Evolutionary conservation across 2,113 vertebrate species (phyloP), one percentile per base, ranked within the genome.

Genomic region (Hipposideros armiger): DNA sequence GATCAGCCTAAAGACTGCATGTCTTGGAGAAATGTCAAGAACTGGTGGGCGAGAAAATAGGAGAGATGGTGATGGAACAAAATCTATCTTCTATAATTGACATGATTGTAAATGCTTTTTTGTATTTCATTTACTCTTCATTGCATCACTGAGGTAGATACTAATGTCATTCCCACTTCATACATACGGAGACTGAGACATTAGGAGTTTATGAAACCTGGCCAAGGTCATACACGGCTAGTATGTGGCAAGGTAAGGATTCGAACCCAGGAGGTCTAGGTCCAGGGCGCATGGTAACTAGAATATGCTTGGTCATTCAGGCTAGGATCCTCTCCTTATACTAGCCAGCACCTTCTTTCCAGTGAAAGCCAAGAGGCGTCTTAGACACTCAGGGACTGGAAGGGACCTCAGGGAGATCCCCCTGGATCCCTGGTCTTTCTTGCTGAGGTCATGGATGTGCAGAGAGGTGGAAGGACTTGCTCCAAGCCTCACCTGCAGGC

Each of bases 11-110:
- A 45, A 77, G 36, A 85, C 24, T 82, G 24, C 28, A 11, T 87
- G 8, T 96, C 40, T 78, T 93, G 47, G 56, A 86, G 64, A 92
- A 88, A 56, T 64, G 24, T 72, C 30, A 87, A 40, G 54, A 81
- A 47, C 19, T 77, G 24, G 2, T 92, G n/a, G 47, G n/a, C 1
- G 40, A 74, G 81, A 94, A 76, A 54, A 62, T 16, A 15, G 80
- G 62, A 36, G 52, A 50, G 40, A 40, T 64, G 72, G 3, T 5
- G 24, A 64, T 80, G 45, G 73, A 50, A 73, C 22, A 87, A 62
- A 54, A 17, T 42, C 7, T n/a, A 45, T 45, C 30, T 62, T 82
- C 67, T n/a, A 0, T 47, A 90, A 36, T 16, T 85, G 84, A 58
- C 3, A 4, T 28, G 56, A 30, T 47, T 83, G 7, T 50, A 54